Evolutionary conservation across 2,797 vertebrate genomes (phyloP), one percentile per base, ranked within the genome.

Genomic region (Oreonectes daqikongensis): DNA sequence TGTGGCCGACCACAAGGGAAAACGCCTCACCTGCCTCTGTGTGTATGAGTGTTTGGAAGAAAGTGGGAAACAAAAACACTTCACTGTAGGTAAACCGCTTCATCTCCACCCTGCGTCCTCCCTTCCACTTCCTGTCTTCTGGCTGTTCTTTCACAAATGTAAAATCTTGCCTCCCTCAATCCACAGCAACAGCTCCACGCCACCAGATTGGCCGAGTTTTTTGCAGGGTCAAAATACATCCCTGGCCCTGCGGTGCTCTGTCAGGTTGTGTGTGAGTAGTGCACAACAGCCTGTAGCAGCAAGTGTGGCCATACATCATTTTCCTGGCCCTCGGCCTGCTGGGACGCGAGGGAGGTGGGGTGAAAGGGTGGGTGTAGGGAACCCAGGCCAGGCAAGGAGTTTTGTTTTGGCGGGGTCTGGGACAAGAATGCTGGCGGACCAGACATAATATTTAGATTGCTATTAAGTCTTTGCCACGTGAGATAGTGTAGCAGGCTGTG

Each of bases 371-470:
- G 30, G n/a, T 60, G 65, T 60, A 61, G 65, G 38, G 74, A 69
- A 55, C 74, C 53, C 52, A 69, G 65, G 75, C 85, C 85, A 83
- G 87, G 88, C 89, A 86, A 90, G 91, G 90, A 87, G 87, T 90
- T 91, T 93, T 93, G 90, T 93, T 94, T 94, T 93, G 92, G 92
- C 90, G 89, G 88, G 77, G 89, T 82, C 84, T 72, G 68, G 70
- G 82, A 87, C 86, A 91, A 91, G 91, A 92, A 92, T 93, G 90
- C 90, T 89, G 90, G 89, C 88, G 89, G 91, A 92, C 90, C 91
- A 94, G 92, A 93, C 92, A 94, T 93, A 93, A 94, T 94, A 94
- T 93, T 93, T 93, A 91, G 90, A 92, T 92, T 93, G 87, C 89
- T 91, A 85, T 85, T 78, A 92, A 90, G 86, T 85, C 85, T 85